Percentiles rank a stretch among this genome's conserved stretches.
Conservation (phyloP, 2,888 invertebrate genomes). For the Megalurothrips usitatus region DNA sequence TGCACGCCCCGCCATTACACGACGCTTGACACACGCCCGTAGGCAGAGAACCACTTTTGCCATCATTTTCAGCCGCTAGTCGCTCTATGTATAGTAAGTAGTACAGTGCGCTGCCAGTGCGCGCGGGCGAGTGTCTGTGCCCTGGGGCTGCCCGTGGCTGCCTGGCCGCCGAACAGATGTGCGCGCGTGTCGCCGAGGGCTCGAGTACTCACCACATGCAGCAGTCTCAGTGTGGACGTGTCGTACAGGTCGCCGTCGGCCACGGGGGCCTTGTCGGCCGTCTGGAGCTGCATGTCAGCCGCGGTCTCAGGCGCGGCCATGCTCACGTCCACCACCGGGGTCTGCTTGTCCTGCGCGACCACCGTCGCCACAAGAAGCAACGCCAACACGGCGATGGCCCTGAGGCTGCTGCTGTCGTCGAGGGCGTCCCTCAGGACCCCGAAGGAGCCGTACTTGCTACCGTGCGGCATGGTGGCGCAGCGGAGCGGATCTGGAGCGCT, state of each 20-base stretch:
- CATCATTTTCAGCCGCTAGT: too few relatives aligned
- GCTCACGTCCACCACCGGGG: background rate
- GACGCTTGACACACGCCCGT: too few relatives aligned
- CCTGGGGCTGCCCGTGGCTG: too few relatives aligned
- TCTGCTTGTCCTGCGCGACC: background rate
- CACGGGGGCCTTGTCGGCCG: background rate
- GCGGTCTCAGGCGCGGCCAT: background rate
- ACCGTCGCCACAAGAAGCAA: background rate
- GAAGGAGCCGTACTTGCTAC: background rate
- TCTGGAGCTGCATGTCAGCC: background rate
- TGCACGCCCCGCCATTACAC: too few relatives aligned
- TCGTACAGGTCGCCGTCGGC: background rate
- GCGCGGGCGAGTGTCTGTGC: too few relatives aligned
- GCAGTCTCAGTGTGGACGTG: background rate
- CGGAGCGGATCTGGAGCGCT: background rate
- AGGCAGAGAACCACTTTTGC: too few relatives aligned
- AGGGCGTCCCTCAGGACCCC: background rate
- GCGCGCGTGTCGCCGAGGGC: background rate
- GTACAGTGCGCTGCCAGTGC: too few relatives aligned
- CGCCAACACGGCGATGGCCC: background rate
- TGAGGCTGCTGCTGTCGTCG: background rate
- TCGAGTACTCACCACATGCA: constrained; percentile 3
- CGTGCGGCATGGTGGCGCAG: background rate
- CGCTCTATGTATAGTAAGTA: too few relatives aligned
- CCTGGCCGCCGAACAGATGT: too few relatives aligned